Evolutionary conservation across 2,113 vertebrate genomes (phyloP), one percentile per base, ranked within the genome.

Genomic region (Prionailurus bengalensis): DNA sequence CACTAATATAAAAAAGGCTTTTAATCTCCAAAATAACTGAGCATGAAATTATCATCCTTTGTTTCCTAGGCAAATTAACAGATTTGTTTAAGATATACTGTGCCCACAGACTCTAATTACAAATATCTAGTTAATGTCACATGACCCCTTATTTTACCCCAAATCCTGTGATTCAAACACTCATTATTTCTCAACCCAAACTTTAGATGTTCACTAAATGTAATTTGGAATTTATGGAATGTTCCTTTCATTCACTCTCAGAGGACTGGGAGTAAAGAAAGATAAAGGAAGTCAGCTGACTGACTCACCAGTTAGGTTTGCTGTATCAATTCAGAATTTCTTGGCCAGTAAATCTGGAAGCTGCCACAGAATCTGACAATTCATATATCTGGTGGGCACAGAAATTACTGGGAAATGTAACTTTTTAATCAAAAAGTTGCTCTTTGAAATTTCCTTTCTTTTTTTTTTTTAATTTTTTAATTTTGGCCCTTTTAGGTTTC

Each of bases 361-460:
- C 42, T 76, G 6, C 79, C 42, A 71, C 61, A 84, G n/a, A 33
- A 15, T 51, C 76, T 89, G 58, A 16, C 82, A 80, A 83, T 73
- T 73, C 21, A 73, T 4, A 71, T 31, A 33, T 45, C 4, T 80
- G 48, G 84, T 90, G 25, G 78, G 11, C 6, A 74, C 16, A n/a
- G 33, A 74, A 70, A 79, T 58, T 84, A 89, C 58, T 90, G 8
- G 5, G 5, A 89, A 87, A 95, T 86, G 48, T 86, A 85, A 66
- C 74, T 70, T 92, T 71, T 91, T 55, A 96, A 94, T 88, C 45
- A 84, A 58, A 73, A 73, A 33, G 36, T 51, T 95, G 33, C 48
- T 39, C 87, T 94, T 74, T 88, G 29, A 83, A 86, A 58, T 80
- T 78, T 91, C 27, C 1, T 23, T 61, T 58, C 0, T 7, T 21